phyloP scores from a whole-genome alignment of 2,888 invertebrate species.

The Euphydryas editha region DNA sequence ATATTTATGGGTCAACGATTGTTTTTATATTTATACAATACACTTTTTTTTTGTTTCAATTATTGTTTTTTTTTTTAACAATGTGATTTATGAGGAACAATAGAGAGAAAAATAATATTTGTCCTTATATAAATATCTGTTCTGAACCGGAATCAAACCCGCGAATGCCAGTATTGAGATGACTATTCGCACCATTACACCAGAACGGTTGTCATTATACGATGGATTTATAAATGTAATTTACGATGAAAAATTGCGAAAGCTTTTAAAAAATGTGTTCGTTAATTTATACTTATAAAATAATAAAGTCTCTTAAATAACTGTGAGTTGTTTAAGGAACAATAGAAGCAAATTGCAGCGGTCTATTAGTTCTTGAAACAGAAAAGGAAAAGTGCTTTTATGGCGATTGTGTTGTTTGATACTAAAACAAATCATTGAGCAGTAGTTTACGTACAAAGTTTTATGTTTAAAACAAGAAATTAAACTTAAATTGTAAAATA shows the following conservation, averaged over 20 bases:
- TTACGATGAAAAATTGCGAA: background rate
- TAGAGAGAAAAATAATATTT: too few relatives aligned
- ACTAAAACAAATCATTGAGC: conserved; percentile 13
- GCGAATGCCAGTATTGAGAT: too few relatives aligned
- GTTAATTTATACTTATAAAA: background rate
- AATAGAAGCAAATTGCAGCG: conserved; percentile 43
- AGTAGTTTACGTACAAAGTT: background rate
- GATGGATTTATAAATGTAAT: too few relatives aligned
- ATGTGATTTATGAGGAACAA: too few relatives aligned
- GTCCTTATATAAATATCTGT: too few relatives aligned
- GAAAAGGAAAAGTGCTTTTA: conserved; percentile 11
- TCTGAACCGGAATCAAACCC: too few relatives aligned
- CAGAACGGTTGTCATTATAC: too few relatives aligned
- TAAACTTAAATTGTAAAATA: background rate
- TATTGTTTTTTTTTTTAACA: too few relatives aligned
- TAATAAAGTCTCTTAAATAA: conserved; percentile 4
- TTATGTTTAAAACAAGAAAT: background rate
- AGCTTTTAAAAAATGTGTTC: background rate
- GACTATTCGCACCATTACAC: too few relatives aligned
- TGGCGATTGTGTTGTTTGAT: background rate
- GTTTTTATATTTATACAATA: too few relatives aligned
- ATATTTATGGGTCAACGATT: too few relatives aligned
- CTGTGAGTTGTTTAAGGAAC: conserved; percentile 32
- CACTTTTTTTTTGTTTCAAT: too few relatives aligned
- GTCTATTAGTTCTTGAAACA: conserved; percentile 26